Conservation (phyloP, 2,113 vertebrate species). For the Hylia prasina region DNA sequence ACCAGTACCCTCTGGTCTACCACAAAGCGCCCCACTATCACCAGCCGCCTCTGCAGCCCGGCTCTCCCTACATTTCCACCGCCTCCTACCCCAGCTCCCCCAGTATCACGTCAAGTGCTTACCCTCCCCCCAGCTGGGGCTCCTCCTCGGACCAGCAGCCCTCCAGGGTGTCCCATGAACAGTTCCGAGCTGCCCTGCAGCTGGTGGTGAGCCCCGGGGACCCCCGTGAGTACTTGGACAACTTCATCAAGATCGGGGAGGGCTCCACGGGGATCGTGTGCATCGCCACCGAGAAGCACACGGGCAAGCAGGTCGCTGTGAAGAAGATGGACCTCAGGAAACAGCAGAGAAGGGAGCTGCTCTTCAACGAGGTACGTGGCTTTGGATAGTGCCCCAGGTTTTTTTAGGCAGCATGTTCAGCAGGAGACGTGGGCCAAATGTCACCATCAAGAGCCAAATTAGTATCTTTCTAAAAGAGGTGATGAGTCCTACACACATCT, state of each 20-base stretch:
- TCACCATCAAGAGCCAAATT: not conserved
- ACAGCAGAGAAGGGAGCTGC: slow-evolving; percentile 94
- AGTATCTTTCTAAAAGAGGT: rapidly evolving
- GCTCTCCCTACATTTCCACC: slow-evolving; percentile 90
- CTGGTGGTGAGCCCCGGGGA: slow-evolving; percentile 96
- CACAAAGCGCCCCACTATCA: slow-evolving; percentile 88
- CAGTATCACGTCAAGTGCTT: slow-evolving; percentile 85
- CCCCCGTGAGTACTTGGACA: slow-evolving; percentile 96
- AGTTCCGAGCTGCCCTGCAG: slow-evolving; percentile 95
- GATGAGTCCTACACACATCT: not conserved
- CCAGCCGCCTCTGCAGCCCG: slow-evolving; percentile 84
- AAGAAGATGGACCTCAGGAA: slow-evolving; percentile 99
- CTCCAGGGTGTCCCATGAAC: slow-evolving; percentile 95
- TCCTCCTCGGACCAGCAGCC: slow-evolving; percentile 92
- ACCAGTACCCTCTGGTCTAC: slow-evolving; percentile 88
- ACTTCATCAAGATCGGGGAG: slow-evolving; percentile 97
- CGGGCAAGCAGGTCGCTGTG: slow-evolving; percentile 94
- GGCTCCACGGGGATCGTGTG: slow-evolving; percentile 97
- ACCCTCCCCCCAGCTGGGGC: slow-evolving; percentile 94
- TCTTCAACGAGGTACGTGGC: slow-evolving; percentile 90
- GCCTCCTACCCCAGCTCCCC: slow-evolving; percentile 93
- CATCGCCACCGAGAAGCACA: slow-evolving; percentile 95
- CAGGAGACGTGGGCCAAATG: not conserved
- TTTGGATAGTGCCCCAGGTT: rapidly evolving
- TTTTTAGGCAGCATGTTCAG: not conserved